phyloP scores from a whole-genome alignment of 2,888 invertebrate genomes.

The Synergus gifuensis region DNA sequence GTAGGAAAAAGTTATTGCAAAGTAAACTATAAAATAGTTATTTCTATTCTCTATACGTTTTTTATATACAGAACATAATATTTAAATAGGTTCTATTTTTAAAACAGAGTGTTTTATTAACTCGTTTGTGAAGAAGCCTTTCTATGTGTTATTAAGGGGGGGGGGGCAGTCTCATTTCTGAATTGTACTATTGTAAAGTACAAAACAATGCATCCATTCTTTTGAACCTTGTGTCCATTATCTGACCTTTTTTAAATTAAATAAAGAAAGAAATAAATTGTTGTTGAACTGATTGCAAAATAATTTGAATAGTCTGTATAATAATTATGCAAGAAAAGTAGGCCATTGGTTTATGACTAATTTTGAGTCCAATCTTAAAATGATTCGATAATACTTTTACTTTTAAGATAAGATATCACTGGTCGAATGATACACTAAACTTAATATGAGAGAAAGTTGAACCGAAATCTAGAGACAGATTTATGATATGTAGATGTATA shows the following conservation, averaged over 20 bases:
- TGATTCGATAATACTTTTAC: constrained; percentile 27
- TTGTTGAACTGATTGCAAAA: not conserved
- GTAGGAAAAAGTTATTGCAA: too few relatives aligned
- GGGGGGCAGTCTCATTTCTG: too few relatives aligned
- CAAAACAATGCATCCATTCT: too few relatives aligned
- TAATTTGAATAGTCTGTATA: not conserved
- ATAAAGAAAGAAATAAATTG: not conserved
- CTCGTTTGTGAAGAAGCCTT: not conserved
- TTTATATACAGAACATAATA: not conserved
- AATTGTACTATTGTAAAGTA: too few relatives aligned
- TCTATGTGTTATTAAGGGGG: not conserved
- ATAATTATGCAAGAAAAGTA: constrained; percentile 23
- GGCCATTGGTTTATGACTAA: constrained; percentile 19
- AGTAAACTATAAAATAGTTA: not conserved
- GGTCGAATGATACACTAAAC: constrained; percentile 1
- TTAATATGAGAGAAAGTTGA: constrained; percentile 21
- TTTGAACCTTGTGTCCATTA: too few relatives aligned
- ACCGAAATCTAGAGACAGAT: not conserved
- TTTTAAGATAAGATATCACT: constrained; percentile 25
- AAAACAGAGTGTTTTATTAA: not conserved
- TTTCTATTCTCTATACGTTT: too few relatives aligned
- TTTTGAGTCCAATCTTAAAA: constrained; percentile 12
- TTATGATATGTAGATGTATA: not conserved
- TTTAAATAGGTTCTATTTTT: not conserved
- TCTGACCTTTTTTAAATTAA: too few relatives aligned